These are phyloP conservation scores for Lanius ludovicianus DNA, from an alignment of 2,113 vertebrate genomes.

Conservation along the genomic window DNA sequence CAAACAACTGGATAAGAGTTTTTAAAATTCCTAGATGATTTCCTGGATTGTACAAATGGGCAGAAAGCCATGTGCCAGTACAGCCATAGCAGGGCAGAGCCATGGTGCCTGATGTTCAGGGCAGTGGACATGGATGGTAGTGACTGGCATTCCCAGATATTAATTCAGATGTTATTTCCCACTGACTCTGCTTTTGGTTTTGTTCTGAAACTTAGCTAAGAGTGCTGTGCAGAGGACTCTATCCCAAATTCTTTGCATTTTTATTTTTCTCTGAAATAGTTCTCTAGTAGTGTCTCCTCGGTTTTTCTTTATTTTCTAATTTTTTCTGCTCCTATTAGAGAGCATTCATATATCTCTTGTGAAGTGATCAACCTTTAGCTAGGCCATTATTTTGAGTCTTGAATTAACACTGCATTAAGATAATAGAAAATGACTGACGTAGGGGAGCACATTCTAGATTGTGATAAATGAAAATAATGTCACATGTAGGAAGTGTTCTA, in stretches of 20 bases:
- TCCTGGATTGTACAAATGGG: background rate
- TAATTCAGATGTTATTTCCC: background rate
- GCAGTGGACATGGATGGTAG: fast-evolving
- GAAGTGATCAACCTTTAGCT: background rate
- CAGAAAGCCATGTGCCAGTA: background rate
- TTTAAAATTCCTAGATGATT: background rate
- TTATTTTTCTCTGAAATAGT: background rate
- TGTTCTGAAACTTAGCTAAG: background rate
- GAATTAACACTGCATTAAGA: background rate
- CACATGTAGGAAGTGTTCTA: background rate
- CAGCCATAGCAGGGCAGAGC: background rate
- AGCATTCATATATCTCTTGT: background rate
- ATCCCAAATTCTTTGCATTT: background rate
- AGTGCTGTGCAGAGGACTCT: background rate
- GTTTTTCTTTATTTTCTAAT: background rate
- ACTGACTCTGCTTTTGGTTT: background rate
- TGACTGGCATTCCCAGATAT: background rate
- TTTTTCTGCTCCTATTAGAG: background rate
- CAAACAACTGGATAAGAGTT: background rate
- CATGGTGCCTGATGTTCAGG: fast-evolving
- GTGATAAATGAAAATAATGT: background rate
- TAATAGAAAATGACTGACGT: background rate
- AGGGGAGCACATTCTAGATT: background rate
- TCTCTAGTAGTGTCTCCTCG: background rate
- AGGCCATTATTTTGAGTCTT: background rate